Evolutionary conservation across 2,797 vertebrate genomes (phyloP).

Genomic region (Lates japonicus): DNA sequence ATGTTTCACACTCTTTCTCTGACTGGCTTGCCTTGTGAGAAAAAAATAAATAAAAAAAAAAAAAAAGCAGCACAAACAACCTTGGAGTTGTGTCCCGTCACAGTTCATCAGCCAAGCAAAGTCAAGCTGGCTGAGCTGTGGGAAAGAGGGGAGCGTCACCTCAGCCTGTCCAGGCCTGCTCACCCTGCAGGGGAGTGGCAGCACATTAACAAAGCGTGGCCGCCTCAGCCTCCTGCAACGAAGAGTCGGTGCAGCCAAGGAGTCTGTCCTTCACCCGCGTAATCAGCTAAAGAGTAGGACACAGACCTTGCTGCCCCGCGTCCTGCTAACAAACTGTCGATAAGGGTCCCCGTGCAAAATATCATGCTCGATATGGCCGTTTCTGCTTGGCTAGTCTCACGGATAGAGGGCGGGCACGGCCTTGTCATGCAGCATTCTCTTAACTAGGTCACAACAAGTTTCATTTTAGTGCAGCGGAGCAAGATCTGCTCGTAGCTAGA

Average conservation of each 20-base stretch:
- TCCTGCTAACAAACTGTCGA: slow-evolving; percentile 67
- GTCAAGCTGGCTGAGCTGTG: slow-evolving; percentile 72
- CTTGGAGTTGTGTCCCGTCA: slow-evolving; percentile 80
- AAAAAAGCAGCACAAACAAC: slow-evolving; percentile 70
- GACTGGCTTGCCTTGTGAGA: slow-evolving; percentile 40
- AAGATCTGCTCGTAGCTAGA: slow-evolving; percentile 73
- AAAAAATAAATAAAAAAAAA: slow-evolving; percentile 5
- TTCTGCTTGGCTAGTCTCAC: slow-evolving; percentile 77
- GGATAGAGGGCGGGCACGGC: slow-evolving; percentile 65
- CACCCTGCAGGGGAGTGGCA: slow-evolving; percentile 73
- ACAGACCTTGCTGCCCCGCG: slow-evolving; percentile 49
- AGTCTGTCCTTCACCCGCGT: slow-evolving; percentile 76
- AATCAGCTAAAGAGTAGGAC: slow-evolving; percentile 72
- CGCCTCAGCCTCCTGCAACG: slow-evolving; percentile 42
- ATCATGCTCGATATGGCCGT: slow-evolving; percentile 51
- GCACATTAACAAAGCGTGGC: slow-evolving; percentile 63
- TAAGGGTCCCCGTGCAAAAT: slow-evolving; percentile 68
- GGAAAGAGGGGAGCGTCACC: slow-evolving; percentile 70
- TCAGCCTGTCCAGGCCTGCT: slow-evolving; percentile 75
- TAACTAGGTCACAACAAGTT: slow-evolving; percentile 87
- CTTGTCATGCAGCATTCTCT: slow-evolving; percentile 76
- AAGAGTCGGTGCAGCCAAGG: slow-evolving; percentile 21
- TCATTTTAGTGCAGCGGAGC: slow-evolving; percentile 83
- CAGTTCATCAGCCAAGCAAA: slow-evolving; percentile 80
- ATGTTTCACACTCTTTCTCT: slow-evolving; percentile 67